These are phyloP conservation scores for Oceanodroma tethys DNA, from an alignment of 2,113 vertebrate species.

Conservation along the genomic window DNA sequence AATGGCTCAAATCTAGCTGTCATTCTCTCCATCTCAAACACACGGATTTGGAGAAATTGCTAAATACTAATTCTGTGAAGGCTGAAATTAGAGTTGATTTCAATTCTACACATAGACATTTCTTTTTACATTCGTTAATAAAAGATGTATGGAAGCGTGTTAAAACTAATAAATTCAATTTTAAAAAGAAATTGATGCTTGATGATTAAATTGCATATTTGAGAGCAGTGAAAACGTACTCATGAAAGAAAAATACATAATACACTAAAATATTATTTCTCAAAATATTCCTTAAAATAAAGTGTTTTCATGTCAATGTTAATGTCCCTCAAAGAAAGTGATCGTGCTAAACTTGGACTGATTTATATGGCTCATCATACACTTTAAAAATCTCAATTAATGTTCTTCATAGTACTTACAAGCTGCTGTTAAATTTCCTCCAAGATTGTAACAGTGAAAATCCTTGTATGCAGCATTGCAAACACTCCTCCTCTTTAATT, in stretches of 20 bases:
- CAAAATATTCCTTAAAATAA: not conserved
- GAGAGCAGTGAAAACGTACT: not conserved
- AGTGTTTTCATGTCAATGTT: not conserved
- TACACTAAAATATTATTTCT: not conserved
- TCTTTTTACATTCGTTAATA: not conserved
- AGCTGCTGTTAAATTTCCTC: not conserved
- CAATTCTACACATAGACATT: rapidly evolving
- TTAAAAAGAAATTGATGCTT: not conserved
- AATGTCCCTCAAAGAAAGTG: not conserved
- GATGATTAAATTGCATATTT: not conserved
- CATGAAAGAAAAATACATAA: not conserved
- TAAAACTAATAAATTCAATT: not conserved
- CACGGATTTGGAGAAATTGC: not conserved
- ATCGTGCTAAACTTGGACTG: not conserved
- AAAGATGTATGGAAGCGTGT: not conserved
- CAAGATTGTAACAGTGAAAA: not conserved
- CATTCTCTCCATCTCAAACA: not conserved
- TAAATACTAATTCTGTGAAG: not conserved
- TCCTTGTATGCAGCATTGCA: not conserved
- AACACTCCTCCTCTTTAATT: not conserved
- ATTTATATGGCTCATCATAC: not conserved
- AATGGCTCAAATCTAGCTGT: not conserved
- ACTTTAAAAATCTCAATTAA: not conserved
- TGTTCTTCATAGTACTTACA: not conserved
- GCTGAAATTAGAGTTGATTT: not conserved